Percentiles rank a stretch among this genome's conserved stretches.
phyloP scores from a whole-genome alignment of 2,113 vertebrate genomes.

The Gavialis gangeticus region DNA sequence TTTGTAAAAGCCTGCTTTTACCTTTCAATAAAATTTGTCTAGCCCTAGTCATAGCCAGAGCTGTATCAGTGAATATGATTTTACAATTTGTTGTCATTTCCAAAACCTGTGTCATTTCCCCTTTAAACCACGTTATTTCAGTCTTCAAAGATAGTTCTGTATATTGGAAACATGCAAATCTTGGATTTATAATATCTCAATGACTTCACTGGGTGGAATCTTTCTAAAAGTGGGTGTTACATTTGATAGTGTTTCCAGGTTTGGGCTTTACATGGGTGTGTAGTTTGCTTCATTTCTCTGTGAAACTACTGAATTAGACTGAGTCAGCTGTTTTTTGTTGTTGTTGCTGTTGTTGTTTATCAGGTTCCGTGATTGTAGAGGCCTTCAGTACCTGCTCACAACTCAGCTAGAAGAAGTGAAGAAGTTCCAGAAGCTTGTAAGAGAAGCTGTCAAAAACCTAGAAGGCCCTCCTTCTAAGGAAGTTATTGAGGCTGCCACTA shows the following conservation, averaged over 20 bases:
- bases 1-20: no score
- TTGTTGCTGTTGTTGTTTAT: constrained; percentile 6
- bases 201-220: not conserved
- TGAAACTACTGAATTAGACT: not conserved
- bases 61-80: no score
- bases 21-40: no score
- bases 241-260: not conserved
- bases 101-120: rapidly evolving
- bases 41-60: no score
- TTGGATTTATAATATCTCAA: not conserved
- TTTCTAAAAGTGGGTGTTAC: not conserved
- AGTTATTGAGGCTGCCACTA: constrained; percentile 92
- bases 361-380: constrained; percentile 93
- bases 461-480: constrained; percentile 91
- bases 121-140: not conserved
- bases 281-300: not conserved
- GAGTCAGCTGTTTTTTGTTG: not conserved
- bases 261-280: rapidly evolving
- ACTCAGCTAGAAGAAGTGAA: constrained; percentile 91
- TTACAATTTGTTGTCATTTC: not conserved
- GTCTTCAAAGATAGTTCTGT: not conserved
- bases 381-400: constrained; percentile 92
- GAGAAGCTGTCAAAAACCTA: constrained; percentile 91
- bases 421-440: constrained; percentile 93
- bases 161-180: not conserved